Evolutionary conservation across 2,888 invertebrate genomes (phyloP), one percentile per base, ranked within the genome.

Genomic region (Trissolcus brochymenae): DNA sequence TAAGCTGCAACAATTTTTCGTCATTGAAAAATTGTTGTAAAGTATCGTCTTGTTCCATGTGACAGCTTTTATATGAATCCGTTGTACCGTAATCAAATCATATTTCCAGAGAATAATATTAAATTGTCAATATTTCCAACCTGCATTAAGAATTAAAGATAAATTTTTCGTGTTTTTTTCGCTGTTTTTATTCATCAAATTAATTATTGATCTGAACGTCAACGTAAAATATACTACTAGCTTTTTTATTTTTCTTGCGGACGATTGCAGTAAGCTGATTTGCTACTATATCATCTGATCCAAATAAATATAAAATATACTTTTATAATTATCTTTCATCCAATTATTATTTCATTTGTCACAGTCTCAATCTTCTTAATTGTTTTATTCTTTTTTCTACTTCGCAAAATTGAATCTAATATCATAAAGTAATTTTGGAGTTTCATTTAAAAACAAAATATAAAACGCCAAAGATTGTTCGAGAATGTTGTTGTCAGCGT

Each of bases 381-480:
- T 35, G 0, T 11, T 35, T 6, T 11, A 19, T 19, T 1, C n/a
- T 9, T 6, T 29, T 29, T 29, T 29, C 1, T 7, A 9, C 7
- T 9, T 35, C 2, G 9, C 7, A 6, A 35, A 35, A 35, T 35
- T 35, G 35, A 35, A 35, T 11, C 9, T 1, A 1, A 11, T 35
- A 11, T 35, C 35, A 35, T 25, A 6, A 35, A 9, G 35, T 35
- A 9, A 35, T 35, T 35, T 35, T 1, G 9, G 9, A 35, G 9
- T 11, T 11, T 7, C 40, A 25, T 25, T 25, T 3, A 25, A 25
- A 25, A 25, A 4, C 25, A 25, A 25, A 11, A 41, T 53, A 60
- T 57, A 25, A 62, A 70, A 21, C 55, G 21, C 16, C 16, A 54
- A 71, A 66, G 41, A 76, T 76, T 65, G 61, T 66, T 59, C 57